Evolutionary conservation across 2,113 vertebrate species (phyloP), one percentile per base, ranked within the genome.

Genomic region (Typhlomys cinereus): DNA sequence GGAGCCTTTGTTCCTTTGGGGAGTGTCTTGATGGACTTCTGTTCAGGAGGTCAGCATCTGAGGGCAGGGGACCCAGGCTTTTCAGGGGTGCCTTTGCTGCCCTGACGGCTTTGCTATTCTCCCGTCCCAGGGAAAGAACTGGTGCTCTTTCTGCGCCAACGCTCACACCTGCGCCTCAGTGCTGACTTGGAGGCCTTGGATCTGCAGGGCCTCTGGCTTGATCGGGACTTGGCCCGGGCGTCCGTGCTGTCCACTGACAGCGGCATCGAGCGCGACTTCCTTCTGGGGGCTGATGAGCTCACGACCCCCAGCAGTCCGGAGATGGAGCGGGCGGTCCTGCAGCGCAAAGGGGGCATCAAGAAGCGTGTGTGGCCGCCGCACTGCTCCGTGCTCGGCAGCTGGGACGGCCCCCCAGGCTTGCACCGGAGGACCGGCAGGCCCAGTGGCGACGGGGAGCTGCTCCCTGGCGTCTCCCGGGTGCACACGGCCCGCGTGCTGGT

Each of bases 181-280:
- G 89, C 98, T 18, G 98, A 97, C 48, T 73, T 97, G 89, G 99
- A 99, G 5, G 98, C 97, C 87, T 93, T 98, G 0, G 98, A 98
- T 12, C 92, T 99, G 83, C 98, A 97, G n/a, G 98, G 99, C 41
- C 83, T 98, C 0, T 91, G 97, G 0, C 97, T 95, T 21, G 97
- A 97, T 92, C 82, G 39, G 0, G 96, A 98, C 92, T 97, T 97
- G 95, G 97, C 97, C 1, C 98, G 99, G 67, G 98, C 98, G 88
- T 99, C 99, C 0, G 48, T 99, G 91, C 97, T 99, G 91, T 99
- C 99, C 93, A 99, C 98, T 0, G 99, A 99, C 98, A 99, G 99
- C 0, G 99, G 99, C 61, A 99, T 99, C 0, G 99, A 99, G 75
- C 97, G 98, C n/a, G 99, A 99, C 97, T 94, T 99, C 64, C 97